These are phyloP conservation scores for Odontamblyopus lacepedii DNA, from an alignment of 2,797 vertebrate genomes.

Conservation along the genomic window DNA sequence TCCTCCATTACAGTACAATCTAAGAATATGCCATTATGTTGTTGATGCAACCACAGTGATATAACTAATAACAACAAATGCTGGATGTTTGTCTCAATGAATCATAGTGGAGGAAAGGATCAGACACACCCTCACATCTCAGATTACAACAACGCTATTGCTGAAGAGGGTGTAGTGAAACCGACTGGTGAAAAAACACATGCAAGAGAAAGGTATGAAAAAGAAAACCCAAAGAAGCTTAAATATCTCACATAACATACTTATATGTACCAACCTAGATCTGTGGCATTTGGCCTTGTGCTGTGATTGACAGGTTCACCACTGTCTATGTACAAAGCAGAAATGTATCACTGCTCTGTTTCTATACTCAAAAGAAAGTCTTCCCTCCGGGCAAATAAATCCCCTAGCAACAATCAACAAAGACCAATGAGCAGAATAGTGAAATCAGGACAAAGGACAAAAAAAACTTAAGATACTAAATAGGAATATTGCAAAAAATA, in stretches of 20 bases:
- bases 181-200: background rate
- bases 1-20: background rate
- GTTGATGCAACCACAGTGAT: background rate
- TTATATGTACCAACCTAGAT: constrained; percentile 6
- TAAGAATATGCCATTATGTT: background rate
- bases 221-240: constrained; percentile 10
- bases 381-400: constrained; percentile 59
- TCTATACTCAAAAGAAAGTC: constrained; percentile 58
- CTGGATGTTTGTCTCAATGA: constrained; percentile 26
- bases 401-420: constrained; percentile 63
- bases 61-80: background rate
- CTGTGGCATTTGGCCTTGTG: constrained; percentile 32
- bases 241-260: constrained; percentile 14
- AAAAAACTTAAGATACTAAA: background rate
- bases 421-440: constrained; percentile 27
- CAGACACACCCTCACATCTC: constrained; percentile 52
- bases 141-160: constrained; percentile 48
- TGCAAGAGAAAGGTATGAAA: background rate
- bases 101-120: constrained; percentile 33
- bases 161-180: constrained; percentile 18
- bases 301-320: constrained; percentile 47
- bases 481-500: too few species aligned
- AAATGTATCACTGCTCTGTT: constrained; percentile 76
- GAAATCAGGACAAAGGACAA: constrained; percentile 27
- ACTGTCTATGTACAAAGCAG: constrained; percentile 67